Percentiles rank a stretch among this genome's conserved stretches.
Evolutionary conservation across 2,888 invertebrate species (phyloP).

Genomic region (Disparrhopalites patrizii): DNA sequence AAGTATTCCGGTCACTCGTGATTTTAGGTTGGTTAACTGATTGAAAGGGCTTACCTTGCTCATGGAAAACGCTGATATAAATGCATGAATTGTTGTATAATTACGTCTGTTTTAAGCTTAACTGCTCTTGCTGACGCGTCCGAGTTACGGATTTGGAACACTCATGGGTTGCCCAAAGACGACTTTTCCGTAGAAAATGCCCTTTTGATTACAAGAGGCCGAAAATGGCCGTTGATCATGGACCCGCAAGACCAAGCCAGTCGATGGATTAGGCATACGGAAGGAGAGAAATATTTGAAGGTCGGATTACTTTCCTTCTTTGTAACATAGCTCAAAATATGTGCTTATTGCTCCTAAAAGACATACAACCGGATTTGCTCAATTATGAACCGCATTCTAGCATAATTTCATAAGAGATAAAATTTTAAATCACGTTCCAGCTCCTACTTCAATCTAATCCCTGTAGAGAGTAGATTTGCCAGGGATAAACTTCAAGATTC

Average conservation of each 20-base stretch:
- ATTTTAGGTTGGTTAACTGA: constrained; percentile 59
- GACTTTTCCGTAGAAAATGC: constrained; percentile 87
- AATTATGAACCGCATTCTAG: too few relatives aligned
- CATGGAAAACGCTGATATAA: not conserved
- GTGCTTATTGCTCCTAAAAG: too few relatives aligned
- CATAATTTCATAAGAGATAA: too few relatives aligned
- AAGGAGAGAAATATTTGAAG: constrained; percentile 66
- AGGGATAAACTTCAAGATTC: constrained; percentile 34
- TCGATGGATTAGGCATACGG: constrained; percentile 87
- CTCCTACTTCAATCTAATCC: not conserved
- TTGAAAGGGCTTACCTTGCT: not conserved
- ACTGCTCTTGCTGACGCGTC: constrained; percentile 67
- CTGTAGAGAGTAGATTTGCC: constrained; percentile 43
- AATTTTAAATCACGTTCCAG: not conserved
- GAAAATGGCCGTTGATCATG: constrained; percentile 86
- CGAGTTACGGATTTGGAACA: constrained; percentile 84
- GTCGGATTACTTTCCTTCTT: constrained; percentile 47
- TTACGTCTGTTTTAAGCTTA: constrained; percentile 17
- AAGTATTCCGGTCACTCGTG: constrained; percentile 66
- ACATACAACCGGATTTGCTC: too few relatives aligned
- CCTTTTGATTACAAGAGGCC: constrained; percentile 76
- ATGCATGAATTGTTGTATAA: not conserved
- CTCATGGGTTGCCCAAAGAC: constrained; percentile 81
- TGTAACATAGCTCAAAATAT: too few relatives aligned
- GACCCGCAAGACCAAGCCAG: constrained; percentile 93